phyloP scores from a whole-genome alignment of 2,797 vertebrate species.

The Esox lucius region DNA sequence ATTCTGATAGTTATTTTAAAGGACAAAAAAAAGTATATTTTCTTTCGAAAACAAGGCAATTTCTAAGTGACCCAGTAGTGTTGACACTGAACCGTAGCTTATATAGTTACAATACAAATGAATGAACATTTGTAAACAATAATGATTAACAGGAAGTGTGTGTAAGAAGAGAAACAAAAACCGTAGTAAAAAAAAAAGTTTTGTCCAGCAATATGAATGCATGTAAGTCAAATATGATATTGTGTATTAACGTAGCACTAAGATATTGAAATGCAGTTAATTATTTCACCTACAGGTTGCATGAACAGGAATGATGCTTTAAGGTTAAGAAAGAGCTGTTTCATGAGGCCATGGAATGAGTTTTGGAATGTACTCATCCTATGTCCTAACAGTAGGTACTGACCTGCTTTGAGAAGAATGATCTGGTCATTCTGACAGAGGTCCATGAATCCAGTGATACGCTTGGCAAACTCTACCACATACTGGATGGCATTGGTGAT shows the following conservation, averaged over 20 bases:
- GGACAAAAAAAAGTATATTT: no score
- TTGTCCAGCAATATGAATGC: background rate
- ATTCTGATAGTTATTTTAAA: no score
- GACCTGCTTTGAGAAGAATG: slow-evolving; percentile 93
- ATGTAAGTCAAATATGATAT: background rate
- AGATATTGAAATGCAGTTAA: background rate
- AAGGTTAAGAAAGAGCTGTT: background rate
- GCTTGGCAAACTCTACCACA: slow-evolving; percentile 93
- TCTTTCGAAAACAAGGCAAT: no score
- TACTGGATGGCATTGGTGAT: slow-evolving; percentile 93
- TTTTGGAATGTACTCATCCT: background rate
- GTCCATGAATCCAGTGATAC: slow-evolving; percentile 91
- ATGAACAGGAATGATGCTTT: background rate
- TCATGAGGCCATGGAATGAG: background rate
- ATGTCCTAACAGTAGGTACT: slow-evolving; percentile 37
- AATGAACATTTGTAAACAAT: no score
- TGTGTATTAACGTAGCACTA: background rate
- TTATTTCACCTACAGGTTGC: background rate
- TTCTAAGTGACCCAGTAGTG: no score
- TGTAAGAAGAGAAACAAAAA: background rate
- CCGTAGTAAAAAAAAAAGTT: no score
- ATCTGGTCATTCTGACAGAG: slow-evolving; percentile 95
- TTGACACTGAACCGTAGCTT: no score
- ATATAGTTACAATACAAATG: no score
- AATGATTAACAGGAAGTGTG: background rate